Base-by-base conservation (phyloP, 2,888 invertebrate species). In the Nymphalis urticae region DNA sequence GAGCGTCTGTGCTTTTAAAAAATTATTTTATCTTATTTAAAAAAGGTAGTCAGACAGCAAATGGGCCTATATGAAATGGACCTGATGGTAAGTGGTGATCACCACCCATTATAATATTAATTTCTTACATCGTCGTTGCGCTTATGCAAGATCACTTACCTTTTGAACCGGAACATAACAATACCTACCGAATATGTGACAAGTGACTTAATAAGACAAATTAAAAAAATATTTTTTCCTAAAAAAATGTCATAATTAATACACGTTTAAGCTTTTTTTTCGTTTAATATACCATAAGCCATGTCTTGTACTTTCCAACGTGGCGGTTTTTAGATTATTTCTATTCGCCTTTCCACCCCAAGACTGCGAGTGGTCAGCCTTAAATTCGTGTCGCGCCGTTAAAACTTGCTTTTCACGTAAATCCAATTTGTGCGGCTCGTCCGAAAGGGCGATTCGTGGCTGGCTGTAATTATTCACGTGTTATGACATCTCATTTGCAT, bases 401-500 rank as follows among this genome's bases (percentile, higher is more conserved):
- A 84, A 88, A 90, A 90, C 86, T 88, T 81, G 85, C 88, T 82
- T 90, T 90, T 88, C 90, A 90, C 84, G 88, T 88, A 91, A 90
- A 90, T 88, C 90, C 85, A 92, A 90, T 91, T 91, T 91, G 89
- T 86, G 88, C 80, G 87, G 82, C 76, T 84, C 84, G 85, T 84
- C 84, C 86, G 85, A 90, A 90, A 90, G 92, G 90, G 92, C 84
- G 87, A 91, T 81, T 85, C 89, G 89, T 88, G 88, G 89, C 82
- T 85, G 84, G 86, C 82, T 84, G 90, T 91, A 89, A 92, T 92
- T 92, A 92, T 92, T 92, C 92, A 92, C 86, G 81, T 91, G 90
- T 92, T 92, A 92, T 92, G 92, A 92, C 92, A 91, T 92, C 89
- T 85, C 87, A 92, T 92, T 92, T 90, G 86, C 90, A 92, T 92